Evolutionary conservation across 1,140 invertebrate genomes (phyloP).

Genomic region (Papilio glaucus): DNA sequence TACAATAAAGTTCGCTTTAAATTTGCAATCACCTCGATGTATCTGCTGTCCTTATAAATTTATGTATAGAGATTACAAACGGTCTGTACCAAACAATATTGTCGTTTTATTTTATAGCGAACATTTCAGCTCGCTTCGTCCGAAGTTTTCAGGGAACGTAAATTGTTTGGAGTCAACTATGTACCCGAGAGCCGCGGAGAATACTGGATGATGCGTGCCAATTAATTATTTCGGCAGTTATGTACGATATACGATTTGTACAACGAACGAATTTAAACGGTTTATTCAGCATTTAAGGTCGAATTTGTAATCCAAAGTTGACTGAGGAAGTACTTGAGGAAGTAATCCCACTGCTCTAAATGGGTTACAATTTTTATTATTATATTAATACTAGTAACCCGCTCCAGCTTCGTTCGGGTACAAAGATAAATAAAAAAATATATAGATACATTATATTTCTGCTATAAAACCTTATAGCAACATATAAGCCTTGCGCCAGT

Average conservation of each 20-base stretch:
- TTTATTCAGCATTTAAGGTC: neutral
- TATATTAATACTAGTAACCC: no score
- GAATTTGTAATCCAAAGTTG: neutral
- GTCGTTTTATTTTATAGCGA: conserved; percentile 11
- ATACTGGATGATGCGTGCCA: neutral
- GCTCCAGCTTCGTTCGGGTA: no score
- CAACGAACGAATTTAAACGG: neutral
- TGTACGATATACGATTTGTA: neutral
- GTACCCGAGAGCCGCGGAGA: neutral
- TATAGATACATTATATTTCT: neutral
- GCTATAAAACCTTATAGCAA: neutral
- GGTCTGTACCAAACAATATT: conserved; percentile 16
- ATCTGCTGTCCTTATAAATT: conserved; percentile 3
- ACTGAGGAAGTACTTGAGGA: no score
- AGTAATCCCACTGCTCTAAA: no score
- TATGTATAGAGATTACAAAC: neutral
- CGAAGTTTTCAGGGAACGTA: neutral
- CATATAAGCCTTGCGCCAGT: conserved; percentile 1
- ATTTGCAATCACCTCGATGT: neutral
- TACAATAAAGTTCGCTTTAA: conserved; percentile 11
- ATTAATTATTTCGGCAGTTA: neutral
- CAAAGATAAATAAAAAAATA: no score
- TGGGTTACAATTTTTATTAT: no score
- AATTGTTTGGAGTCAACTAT: neutral
- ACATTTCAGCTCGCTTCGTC: conserved; percentile 1